Base-by-base conservation (phyloP, 1,140 invertebrate species). In the Gryllus bimaculatus region DNA sequence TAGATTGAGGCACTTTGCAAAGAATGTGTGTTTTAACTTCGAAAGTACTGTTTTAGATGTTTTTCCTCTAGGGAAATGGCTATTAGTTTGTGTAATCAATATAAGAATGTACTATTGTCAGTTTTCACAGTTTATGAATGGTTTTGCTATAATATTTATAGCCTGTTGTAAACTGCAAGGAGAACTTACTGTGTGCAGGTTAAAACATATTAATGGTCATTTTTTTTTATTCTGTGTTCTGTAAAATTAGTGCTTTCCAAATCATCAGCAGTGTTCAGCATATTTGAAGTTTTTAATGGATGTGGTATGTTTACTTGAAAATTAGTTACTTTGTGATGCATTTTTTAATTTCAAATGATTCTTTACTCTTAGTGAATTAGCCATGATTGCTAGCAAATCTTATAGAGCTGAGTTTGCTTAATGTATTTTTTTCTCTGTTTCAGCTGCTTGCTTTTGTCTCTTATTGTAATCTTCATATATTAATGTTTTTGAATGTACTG, bases 371-470 rank as follows among this genome's bases (percentile, higher is more conserved):
- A 66, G 54, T 66, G 54, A 66, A 18, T 66, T 66, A 66, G 54
- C 18, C 10, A 66, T 66, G 26, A 39, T 66, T 66, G 54, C 54
- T 66, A 66, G 54, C 54, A 66, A 13, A 66, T 18, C 54, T 66
- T 18, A 66, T 66, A 66, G 54, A 66, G 54, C 54, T 66, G 54
- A 66, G 54, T 66, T 66, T 66, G 54, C 54, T 66, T 66, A 66
- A 66, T 66, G 54, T 66, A 66, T 66, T 66, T 66, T 66, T 66
- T 66, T 66, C 54, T 66, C 54, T 66, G 54, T 66, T 66, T 66
- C 54, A 66, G 54, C 54, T 66, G 54, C 54, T 66, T 66, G 54
- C 54, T 66, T 66, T 66, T 66, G 18, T 66, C 54, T 66, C 54
- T 66, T 66, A 66, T 66, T 66, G 54, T 66, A 66, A 66, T 13